Percentiles rank a stretch among this genome's conserved stretches.
Evolutionary conservation across 2,797 vertebrate species (phyloP).

Genomic region (Pipistrellus pipistrellus): DNA sequence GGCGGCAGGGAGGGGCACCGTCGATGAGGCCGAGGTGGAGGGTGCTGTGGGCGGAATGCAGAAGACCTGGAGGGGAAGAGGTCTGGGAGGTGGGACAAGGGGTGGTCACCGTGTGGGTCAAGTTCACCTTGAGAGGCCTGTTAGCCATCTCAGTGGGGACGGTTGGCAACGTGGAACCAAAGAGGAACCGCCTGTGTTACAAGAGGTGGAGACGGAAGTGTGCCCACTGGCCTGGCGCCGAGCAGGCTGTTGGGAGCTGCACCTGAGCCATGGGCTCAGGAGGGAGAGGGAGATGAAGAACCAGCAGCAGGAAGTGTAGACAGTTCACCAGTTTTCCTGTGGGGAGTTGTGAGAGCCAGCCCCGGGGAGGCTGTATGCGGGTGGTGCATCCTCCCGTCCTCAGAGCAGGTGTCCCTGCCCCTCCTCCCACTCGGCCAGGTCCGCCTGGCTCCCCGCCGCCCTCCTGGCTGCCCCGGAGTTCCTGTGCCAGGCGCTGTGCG

Average conservation of each 20-base stretch:
- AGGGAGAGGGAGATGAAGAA: neutral
- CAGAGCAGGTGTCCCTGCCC: neutral
- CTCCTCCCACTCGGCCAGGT: neutral
- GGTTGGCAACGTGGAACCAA: neutral
- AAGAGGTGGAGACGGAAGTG: neutral
- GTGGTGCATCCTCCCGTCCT: neutral
- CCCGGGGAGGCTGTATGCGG: neutral
- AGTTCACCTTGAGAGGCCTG: neutral
- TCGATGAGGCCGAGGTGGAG: neutral
- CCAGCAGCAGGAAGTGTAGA: neutral
- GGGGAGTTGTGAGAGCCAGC: neutral
- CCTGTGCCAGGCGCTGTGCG: neutral
- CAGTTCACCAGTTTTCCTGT: neutral
- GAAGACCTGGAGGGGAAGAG: neutral
- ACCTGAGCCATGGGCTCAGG: neutral
- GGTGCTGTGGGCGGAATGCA: neutral
- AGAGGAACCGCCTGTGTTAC: neutral
- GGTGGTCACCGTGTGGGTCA: neutral
- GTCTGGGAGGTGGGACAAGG: neutral
- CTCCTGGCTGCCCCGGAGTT: neutral
- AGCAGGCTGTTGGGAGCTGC: neutral
- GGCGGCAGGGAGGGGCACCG: neutral
- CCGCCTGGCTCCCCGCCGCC: rapidly evolving
- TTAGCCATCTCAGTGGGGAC: neutral
- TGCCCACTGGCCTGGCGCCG: neutral